phyloP scores from a whole-genome alignment of 1,140 invertebrate species.

The Caerostris darwini region DNA sequence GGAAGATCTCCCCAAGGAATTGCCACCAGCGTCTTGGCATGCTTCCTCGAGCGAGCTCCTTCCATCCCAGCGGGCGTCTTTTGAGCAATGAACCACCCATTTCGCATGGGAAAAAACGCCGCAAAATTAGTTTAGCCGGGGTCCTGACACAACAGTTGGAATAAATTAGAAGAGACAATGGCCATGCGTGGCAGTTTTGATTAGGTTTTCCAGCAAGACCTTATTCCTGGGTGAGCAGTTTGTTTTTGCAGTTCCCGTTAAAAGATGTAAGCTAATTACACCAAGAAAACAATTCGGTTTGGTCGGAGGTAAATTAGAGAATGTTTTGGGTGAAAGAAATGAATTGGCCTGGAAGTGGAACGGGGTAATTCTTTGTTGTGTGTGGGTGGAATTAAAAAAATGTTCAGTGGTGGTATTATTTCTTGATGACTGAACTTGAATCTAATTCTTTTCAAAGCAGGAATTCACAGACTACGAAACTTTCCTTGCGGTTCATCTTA shows the following conservation, averaged over 20 bases:
- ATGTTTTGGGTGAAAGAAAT: neutral
- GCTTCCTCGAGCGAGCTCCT: neutral
- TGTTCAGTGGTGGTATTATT: no score
- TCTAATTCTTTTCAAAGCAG: no score
- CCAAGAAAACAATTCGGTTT: neutral
- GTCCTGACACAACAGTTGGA: slow-evolving; percentile 31
- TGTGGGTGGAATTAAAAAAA: no score
- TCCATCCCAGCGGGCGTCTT: no score
- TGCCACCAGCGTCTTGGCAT: neutral
- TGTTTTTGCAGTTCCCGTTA: slow-evolving; percentile 24
- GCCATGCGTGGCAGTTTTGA: slow-evolving; percentile 45
- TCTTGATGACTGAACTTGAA: no score
- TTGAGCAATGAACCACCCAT: no score
- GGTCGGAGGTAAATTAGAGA: neutral
- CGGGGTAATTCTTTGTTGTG: no score
- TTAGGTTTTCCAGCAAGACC: slow-evolving; percentile 25
- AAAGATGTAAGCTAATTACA: neutral
- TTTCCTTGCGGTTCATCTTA: no score
- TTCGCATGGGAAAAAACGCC: neutral
- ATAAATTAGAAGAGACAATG: slow-evolving; percentile 62
- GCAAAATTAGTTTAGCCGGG: slow-evolving; percentile 49
- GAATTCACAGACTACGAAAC: no score
- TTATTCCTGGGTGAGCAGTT: neutral
- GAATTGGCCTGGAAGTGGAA: neutral
- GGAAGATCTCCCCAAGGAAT: neutral